phyloP scores from a whole-genome alignment of 2,888 invertebrate genomes.

The Parnassius glacialis region DNA sequence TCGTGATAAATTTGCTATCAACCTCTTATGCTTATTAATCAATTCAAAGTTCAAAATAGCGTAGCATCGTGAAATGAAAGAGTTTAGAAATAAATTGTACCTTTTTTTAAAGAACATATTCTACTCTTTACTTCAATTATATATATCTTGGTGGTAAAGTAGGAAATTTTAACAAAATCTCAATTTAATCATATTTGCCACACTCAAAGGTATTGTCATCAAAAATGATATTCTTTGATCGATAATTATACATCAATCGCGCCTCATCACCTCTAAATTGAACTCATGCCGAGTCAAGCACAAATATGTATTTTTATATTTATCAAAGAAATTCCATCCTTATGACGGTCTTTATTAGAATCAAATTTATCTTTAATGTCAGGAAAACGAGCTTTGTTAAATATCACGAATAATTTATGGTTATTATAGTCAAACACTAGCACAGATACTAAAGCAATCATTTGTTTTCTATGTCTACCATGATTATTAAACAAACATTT shows the following conservation, averaged over 20 bases:
- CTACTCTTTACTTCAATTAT: no score
- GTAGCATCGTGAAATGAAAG: no score
- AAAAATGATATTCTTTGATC: slow-evolving; percentile 34
- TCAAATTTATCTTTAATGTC: slow-evolving; percentile 16
- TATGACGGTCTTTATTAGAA: not conserved
- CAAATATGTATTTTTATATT: slow-evolving; percentile 22
- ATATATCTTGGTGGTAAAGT: no score
- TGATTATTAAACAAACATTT: slow-evolving; percentile 63
- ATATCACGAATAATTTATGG: slow-evolving; percentile 50
- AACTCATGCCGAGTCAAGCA: slow-evolving; percentile 35
- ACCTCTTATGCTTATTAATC: no score
- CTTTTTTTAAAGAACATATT: no score
- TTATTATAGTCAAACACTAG: slow-evolving; percentile 55
- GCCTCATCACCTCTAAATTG: slow-evolving; percentile 48
- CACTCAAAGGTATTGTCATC: no score
- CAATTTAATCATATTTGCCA: no score
- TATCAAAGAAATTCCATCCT: not conserved
- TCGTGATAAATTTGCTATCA: no score
- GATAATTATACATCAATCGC: slow-evolving; percentile 44
- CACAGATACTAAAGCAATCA: slow-evolving; percentile 52
- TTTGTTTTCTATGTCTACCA: slow-evolving; percentile 59
- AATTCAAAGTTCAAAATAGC: no score
- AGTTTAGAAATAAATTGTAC: no score
- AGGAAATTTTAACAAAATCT: no score
- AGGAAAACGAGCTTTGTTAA: slow-evolving; percentile 11